Conservation (phyloP, 92 coral and sea anemone genomes). For the Desmophyllum pertusum region DNA sequence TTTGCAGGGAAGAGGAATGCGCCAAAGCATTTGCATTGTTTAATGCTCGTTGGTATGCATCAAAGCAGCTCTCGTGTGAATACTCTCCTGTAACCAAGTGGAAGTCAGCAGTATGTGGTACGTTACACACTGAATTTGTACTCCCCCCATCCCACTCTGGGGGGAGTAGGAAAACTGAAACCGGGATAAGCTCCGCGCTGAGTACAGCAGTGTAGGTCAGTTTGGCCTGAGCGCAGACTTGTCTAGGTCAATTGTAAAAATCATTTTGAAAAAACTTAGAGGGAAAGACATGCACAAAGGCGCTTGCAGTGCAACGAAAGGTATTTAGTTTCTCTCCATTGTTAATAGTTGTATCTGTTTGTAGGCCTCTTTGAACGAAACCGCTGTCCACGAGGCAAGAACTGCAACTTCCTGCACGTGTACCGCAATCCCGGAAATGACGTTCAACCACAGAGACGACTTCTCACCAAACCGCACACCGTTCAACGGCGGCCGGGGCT, state of each 20-base stretch:
- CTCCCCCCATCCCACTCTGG: too few relatives aligned
- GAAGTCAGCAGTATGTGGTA: conserved; percentile 98
- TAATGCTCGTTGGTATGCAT: conserved; percentile 98
- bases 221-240: too few relatives aligned
- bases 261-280: too few relatives aligned
- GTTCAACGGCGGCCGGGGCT: conserved; percentile 64
- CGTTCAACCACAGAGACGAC: conserved; percentile 77
- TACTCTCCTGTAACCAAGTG: conserved; percentile 97
- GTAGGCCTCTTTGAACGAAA: conserved; percentile 90
- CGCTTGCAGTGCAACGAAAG: background rate
- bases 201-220: too few relatives aligned
- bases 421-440: conserved; percentile 94
- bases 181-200: too few relatives aligned
- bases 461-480: conserved; percentile 73
- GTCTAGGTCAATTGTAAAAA: too few relatives aligned
- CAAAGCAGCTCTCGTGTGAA: conserved; percentile 93
- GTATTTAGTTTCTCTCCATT: too few relatives aligned
- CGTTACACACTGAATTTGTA: conserved; percentile 11
- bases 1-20: conserved; percentile 85
- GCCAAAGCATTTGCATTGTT: conserved; percentile 88
- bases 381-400: conserved; percentile 98
- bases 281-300: background rate
- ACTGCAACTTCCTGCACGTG: conserved; percentile 93
- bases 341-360: background rate
- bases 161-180: too few relatives aligned